These are phyloP conservation scores for Channallabes apus DNA, from an alignment of 2,797 vertebrate genomes.

Conservation along the genomic window DNA sequence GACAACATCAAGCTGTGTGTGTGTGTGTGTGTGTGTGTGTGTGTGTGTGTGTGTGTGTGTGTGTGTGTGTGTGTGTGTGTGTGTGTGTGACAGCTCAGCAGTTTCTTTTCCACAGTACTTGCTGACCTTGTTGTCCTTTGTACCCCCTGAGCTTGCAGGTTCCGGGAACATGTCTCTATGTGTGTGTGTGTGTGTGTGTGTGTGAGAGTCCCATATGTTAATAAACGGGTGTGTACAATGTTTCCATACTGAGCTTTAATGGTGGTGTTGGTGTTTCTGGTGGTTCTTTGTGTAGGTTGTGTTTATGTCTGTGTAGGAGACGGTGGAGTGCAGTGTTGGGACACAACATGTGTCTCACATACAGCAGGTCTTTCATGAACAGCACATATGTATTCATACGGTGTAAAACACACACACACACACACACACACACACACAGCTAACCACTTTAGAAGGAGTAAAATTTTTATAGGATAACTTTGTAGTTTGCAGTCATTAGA, in stretches of 20 bases:
- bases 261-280: background rate
- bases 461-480: background rate
- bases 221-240: background rate
- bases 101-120: conserved; percentile 11
- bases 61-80: too few species aligned
- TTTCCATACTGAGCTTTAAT: conserved; percentile 2
- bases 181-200: conserved; percentile 2
- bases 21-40: conserved; percentile 14
- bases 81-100: conserved; percentile 28
- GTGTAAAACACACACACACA: background rate
- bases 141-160: background rate
- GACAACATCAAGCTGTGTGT: background rate
- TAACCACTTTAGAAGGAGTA: background rate
- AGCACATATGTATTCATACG: background rate
- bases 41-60: too few species aligned
- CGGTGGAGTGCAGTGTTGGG: background rate
- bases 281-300: too few species aligned
- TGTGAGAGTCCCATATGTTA: background rate
- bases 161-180: background rate
- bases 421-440: background rate
- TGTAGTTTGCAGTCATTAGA: background rate
- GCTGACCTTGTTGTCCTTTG: conserved; percentile 14
- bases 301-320: too few species aligned
- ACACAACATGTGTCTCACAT: background rate
- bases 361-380: background rate